Evolutionary conservation across 2,888 invertebrate species (phyloP).

Genomic region (Tupiocoris notatus): DNA sequence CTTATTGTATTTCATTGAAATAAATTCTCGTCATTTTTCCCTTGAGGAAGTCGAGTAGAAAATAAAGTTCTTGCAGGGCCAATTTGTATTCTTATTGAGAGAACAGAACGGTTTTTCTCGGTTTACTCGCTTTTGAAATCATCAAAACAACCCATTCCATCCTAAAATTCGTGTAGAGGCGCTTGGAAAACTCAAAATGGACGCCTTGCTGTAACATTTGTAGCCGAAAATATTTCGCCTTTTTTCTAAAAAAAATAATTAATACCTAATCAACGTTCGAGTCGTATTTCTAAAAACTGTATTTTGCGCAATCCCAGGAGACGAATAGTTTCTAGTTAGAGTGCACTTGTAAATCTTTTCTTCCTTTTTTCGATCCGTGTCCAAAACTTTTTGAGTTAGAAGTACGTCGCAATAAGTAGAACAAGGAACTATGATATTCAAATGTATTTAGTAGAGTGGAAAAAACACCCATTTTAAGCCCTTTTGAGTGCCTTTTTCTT

Average conservation of each 20-base stretch:
- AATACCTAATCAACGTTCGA: not conserved
- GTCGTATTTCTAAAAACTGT: not conserved
- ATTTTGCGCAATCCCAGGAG: not conserved
- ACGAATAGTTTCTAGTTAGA: not conserved
- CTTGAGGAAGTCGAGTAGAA: too few relatives aligned
- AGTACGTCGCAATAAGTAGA: constrained; percentile 21
- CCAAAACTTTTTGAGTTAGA: not conserved
- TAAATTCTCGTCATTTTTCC: too few relatives aligned
- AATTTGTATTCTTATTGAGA: not conserved
- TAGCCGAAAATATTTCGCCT: not conserved
- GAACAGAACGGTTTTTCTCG: not conserved
- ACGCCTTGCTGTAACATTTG: not conserved
- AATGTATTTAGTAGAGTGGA: not conserved
- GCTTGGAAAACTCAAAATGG: too few relatives aligned
- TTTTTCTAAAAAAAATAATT: not conserved
- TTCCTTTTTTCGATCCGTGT: not conserved
- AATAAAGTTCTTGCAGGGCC: too few relatives aligned
- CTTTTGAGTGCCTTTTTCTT: constrained; percentile 40
- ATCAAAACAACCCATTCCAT: not conserved
- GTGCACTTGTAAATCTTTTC: too few relatives aligned
- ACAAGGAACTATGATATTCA: constrained; percentile 5
- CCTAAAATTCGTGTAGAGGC: not conserved
- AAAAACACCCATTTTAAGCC: constrained; percentile 10
- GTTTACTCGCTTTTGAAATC: not conserved
- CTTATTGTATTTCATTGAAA: too few relatives aligned